phyloP scores from a whole-genome alignment of 2,888 invertebrate genomes.

The Phymatocera aterrima region DNA sequence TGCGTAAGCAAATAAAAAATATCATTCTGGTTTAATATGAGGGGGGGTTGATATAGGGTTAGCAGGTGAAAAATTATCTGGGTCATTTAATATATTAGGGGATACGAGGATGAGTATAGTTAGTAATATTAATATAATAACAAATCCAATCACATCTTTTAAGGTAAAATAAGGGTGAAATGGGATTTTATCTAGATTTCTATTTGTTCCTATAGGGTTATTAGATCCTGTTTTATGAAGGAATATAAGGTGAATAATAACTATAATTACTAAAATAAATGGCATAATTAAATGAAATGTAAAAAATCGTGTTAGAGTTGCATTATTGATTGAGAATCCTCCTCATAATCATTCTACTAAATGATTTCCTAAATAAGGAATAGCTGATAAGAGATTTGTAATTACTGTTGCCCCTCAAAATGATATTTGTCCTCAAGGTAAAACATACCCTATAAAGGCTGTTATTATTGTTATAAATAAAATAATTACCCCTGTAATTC shows the following conservation, averaged over 20 bases:
- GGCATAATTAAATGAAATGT: constrained; percentile 85
- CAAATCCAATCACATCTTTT: constrained; percentile 81
- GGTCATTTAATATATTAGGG: constrained; percentile 81
- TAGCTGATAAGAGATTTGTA: constrained; percentile 84
- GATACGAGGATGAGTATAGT: constrained; percentile 76
- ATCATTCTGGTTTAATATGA: constrained; percentile 91
- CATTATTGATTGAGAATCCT: constrained; percentile 84
- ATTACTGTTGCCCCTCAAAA: constrained; percentile 90
- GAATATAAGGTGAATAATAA: constrained; percentile 81
- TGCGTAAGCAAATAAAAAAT: constrained; percentile 89
- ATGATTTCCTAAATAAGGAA: constrained; percentile 81
- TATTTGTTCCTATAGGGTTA: constrained; percentile 82
- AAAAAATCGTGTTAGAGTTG: constrained; percentile 87
- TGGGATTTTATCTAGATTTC: constrained; percentile 82
- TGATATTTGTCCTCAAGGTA: constrained; percentile 89
- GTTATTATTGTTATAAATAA: constrained; percentile 83
- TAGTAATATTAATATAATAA: constrained; percentile 77
- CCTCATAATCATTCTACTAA: constrained; percentile 86
- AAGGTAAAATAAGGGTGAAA: constrained; percentile 82
- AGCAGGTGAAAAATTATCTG: constrained; percentile 85
- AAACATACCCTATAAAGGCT: constrained; percentile 87
- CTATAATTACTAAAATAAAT: constrained; percentile 80
- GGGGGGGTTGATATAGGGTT: constrained; percentile 83
- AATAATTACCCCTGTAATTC: constrained; percentile 81
- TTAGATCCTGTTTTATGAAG: constrained; percentile 83